Evolutionary conservation across 2,113 vertebrate species (phyloP).

Genomic region (Sebastes fasciatus): DNA sequence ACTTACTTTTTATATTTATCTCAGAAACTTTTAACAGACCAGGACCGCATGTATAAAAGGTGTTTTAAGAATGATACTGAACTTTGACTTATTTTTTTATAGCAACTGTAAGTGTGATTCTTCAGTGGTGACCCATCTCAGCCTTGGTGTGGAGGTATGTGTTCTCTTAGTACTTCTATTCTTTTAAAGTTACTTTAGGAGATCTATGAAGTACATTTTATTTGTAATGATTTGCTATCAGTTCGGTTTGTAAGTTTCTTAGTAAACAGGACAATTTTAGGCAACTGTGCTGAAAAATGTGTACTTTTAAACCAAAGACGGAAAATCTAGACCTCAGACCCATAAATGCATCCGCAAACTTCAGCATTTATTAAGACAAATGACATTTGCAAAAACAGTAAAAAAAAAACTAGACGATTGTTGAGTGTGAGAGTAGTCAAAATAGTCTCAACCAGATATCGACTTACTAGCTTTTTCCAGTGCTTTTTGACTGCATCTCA

Average conservation of each 20-base stretch:
- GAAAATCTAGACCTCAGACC: not conserved
- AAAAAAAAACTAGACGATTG: not conserved
- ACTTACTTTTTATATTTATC: too few species aligned
- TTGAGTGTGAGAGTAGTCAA: not conserved
- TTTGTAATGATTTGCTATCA: not conserved
- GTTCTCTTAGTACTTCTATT: not conserved
- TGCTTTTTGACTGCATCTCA: not conserved
- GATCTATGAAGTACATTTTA: not conserved
- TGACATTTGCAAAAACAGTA: not conserved
- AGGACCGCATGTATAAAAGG: not conserved
- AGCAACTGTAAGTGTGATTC: too few species aligned
- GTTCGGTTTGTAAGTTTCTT: not conserved
- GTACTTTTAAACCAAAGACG: not conserved
- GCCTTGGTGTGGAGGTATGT: not conserved
- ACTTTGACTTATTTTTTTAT: not conserved
- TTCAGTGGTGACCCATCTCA: not conserved
- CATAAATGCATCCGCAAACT: not conserved
- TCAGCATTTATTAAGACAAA: not conserved
- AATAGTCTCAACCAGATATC: not conserved
- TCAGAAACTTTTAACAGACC: too few species aligned
- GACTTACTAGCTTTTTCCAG: not conserved
- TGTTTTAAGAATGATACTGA: not conserved
- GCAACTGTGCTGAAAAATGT: not conserved
- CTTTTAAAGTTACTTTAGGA: not conserved
- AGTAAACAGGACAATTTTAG: not conserved